These are phyloP conservation scores for Chymomyza procnemis DNA, from an alignment of 2,888 invertebrate genomes.

Conservation along the genomic window DNA sequence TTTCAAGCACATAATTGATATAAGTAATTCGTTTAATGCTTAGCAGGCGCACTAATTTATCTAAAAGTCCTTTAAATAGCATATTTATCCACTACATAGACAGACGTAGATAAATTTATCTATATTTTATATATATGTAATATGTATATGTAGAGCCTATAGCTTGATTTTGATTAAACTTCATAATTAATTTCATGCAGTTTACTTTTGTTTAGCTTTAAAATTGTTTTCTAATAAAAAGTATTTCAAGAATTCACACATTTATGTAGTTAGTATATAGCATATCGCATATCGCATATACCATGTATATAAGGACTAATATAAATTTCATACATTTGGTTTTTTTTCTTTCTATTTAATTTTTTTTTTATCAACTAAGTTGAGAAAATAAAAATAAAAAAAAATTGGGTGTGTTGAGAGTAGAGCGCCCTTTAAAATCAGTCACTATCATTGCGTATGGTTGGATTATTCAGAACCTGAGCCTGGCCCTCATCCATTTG, in stretches of 20 bases:
- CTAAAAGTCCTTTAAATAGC: not conserved
- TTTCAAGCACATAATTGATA: not conserved
- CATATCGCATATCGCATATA: not conserved
- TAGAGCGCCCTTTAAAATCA: slow-evolving; percentile 51
- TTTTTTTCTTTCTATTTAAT: not conserved
- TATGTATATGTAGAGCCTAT: not conserved
- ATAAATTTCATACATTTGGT: slow-evolving; percentile 1
- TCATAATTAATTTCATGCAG: not conserved
- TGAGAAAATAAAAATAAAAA: slow-evolving; percentile 5
- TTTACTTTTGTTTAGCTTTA: not conserved
- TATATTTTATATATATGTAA: not conserved
- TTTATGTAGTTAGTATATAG: not conserved
- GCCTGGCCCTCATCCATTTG: slow-evolving; percentile 4
- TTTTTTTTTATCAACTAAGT: not conserved
- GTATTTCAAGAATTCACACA: not conserved
- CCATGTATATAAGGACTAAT: not conserved
- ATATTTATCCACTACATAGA: slow-evolving; percentile 1
- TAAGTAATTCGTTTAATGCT: not conserved
- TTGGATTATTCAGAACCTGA: not conserved
- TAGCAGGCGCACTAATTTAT: not conserved
- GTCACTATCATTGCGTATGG: slow-evolving; percentile 67
- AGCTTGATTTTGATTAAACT: not conserved
- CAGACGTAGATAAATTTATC: not conserved
- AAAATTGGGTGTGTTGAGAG: not conserved
- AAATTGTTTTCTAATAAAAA: not conserved